Evolutionary conservation across 2,888 invertebrate species (phyloP).

Genomic region (Laspeyria flexula): DNA sequence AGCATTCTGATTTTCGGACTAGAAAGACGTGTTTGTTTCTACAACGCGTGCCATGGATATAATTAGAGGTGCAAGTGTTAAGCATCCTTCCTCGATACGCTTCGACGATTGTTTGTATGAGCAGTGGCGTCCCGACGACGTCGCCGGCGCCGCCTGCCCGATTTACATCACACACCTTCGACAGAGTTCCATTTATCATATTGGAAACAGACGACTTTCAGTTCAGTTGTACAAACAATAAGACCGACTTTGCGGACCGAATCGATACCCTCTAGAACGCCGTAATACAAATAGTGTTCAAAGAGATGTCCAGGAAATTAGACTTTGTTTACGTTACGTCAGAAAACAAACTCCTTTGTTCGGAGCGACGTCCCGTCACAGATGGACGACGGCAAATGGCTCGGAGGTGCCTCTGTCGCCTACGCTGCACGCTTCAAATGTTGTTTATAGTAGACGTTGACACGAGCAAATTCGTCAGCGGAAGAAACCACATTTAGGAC

Average conservation of each 20-base stretch:
- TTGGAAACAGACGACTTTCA: constrained; percentile 34
- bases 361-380: constrained; percentile 61
- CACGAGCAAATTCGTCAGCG: constrained; percentile 82
- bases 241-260: constrained; percentile 35
- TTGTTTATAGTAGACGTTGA: constrained; percentile 71
- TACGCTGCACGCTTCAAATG: constrained; percentile 57
- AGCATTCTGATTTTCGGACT: constrained; percentile 39
- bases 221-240: constrained; percentile 33
- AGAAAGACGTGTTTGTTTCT: constrained; percentile 72
- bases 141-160: constrained; percentile 80
- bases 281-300: constrained; percentile 38
- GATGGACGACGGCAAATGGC: constrained; percentile 70
- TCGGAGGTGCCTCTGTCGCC: constrained; percentile 70
- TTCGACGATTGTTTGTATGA: constrained; percentile 74
- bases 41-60: constrained; percentile 72
- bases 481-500: constrained; percentile 84
- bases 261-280: constrained; percentile 10
- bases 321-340: constrained; percentile 78
- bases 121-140: constrained; percentile 77
- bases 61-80: constrained; percentile 83
- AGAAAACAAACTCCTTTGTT: constrained; percentile 81
- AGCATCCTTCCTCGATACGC: constrained; percentile 82
- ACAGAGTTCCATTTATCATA: constrained; percentile 52
- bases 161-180: constrained; percentile 59
- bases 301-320: constrained; percentile 77